Conservation (phyloP, 2,888 invertebrate species). For the Ophion costatus region DNA sequence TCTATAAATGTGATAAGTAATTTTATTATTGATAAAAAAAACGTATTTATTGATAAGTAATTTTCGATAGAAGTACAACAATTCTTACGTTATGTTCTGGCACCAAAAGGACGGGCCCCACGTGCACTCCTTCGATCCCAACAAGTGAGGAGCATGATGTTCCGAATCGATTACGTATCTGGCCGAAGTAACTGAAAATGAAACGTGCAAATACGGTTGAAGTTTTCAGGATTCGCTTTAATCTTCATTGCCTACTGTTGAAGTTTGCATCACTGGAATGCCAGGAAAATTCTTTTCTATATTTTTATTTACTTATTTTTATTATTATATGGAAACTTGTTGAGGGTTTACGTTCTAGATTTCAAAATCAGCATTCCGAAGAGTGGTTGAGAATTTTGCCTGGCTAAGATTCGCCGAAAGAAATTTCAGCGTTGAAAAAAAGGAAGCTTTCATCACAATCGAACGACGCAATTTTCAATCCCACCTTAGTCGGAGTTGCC, state of each 20-base stretch:
- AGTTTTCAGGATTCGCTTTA: not conserved
- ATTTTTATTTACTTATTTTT: no score
- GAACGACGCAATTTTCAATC: no score
- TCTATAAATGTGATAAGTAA: not conserved
- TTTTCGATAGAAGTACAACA: not conserved
- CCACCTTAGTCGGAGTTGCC: no score
- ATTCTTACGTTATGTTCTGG: slow-evolving; percentile 85
- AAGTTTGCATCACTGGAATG: not conserved
- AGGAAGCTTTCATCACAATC: no score
- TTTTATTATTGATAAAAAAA: no score
- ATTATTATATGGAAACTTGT: no score
- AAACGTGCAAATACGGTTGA: slow-evolving; percentile 19
- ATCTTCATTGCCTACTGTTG: not conserved
- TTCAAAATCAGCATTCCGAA: no score
- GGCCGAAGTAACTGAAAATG: slow-evolving; percentile 75
- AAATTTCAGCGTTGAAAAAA: no score
- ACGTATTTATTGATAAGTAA: no score
- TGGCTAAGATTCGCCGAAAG: no score
- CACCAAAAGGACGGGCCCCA: slow-evolving; percentile 94
- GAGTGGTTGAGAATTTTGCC: no score
- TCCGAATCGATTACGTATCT: slow-evolving; percentile 72
- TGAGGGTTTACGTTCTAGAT: no score
- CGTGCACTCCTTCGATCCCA: slow-evolving; percentile 88
- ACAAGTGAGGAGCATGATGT: slow-evolving; percentile 65
- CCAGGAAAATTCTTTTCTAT: not conserved